Conservation (phyloP, 1,140 invertebrate species). For the Oppia nitens region DNA sequence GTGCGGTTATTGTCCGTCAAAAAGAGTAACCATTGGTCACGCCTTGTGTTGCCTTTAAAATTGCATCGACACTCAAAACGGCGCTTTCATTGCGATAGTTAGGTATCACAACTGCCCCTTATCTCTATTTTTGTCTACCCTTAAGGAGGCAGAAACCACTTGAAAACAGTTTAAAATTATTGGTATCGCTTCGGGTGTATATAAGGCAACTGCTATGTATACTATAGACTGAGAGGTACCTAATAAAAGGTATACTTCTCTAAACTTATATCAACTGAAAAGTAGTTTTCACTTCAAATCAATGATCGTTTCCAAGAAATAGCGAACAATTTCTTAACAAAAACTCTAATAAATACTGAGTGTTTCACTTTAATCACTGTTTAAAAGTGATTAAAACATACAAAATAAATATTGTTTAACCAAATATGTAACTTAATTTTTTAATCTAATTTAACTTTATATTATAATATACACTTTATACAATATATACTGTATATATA, state of each 20-base stretch:
- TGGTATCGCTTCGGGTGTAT: too few relatives aligned
- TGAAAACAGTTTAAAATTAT: background rate
- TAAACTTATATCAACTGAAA: background rate
- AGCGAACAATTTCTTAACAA: background rate
- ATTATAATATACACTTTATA: too few relatives aligned
- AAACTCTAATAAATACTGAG: too few relatives aligned
- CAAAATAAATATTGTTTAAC: too few relatives aligned
- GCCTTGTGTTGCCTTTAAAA: background rate
- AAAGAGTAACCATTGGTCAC: background rate
- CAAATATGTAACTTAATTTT: too few relatives aligned
- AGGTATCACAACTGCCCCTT: background rate
- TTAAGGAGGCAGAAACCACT: background rate
- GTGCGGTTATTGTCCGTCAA: background rate
- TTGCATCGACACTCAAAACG: too few relatives aligned
- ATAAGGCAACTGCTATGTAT: too few relatives aligned
- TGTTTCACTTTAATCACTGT: too few relatives aligned
- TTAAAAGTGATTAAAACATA: too few relatives aligned
- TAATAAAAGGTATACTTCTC: background rate
- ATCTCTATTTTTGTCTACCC: background rate
- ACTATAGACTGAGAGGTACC: too few relatives aligned
- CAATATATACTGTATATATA: too few relatives aligned
- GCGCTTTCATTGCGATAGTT: background rate
- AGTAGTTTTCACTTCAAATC: background rate
- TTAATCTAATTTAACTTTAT: too few relatives aligned
- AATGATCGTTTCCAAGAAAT: background rate